Evolutionary conservation across 2,888 invertebrate species (phyloP).

Genomic region (Dryadula phaetusa): DNA sequence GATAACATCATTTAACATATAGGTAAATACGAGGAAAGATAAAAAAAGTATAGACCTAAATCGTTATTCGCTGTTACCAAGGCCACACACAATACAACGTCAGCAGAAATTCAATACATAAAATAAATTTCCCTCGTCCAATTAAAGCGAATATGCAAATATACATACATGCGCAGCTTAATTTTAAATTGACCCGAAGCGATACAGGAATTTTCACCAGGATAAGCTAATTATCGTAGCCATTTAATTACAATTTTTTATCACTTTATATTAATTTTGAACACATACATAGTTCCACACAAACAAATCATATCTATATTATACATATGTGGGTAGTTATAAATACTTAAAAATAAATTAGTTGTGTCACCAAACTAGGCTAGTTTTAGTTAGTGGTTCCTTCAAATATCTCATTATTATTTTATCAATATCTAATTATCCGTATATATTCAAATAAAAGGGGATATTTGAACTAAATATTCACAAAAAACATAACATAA

Average conservation of each 20-base stretch:
- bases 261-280: constrained; percentile 12
- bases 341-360: no score
- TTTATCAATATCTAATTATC: no score
- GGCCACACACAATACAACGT: background rate
- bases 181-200: constrained; percentile 41
- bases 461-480: background rate
- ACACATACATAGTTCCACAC: background rate
- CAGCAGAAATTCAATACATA: constrained; percentile 20
- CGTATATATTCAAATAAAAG: no score
- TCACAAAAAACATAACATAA: background rate
- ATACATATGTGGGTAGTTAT: no score
- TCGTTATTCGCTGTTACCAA: constrained; percentile 5
- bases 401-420: no score
- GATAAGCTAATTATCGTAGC: constrained; percentile 33
- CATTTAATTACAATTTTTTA: constrained; percentile 25
- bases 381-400: no score
- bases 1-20: background rate
- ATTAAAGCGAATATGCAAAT: constrained; percentile 40
- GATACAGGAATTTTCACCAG: constrained; percentile 35
- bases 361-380: no score
- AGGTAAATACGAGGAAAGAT: background rate
- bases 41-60: background rate
- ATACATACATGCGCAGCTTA: constrained; percentile 30
- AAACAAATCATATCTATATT: background rate
- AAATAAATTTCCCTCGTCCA: constrained; percentile 36